Conservation (phyloP, 2,888 invertebrate species). For the Trichogramma dendrolimi region DNA sequence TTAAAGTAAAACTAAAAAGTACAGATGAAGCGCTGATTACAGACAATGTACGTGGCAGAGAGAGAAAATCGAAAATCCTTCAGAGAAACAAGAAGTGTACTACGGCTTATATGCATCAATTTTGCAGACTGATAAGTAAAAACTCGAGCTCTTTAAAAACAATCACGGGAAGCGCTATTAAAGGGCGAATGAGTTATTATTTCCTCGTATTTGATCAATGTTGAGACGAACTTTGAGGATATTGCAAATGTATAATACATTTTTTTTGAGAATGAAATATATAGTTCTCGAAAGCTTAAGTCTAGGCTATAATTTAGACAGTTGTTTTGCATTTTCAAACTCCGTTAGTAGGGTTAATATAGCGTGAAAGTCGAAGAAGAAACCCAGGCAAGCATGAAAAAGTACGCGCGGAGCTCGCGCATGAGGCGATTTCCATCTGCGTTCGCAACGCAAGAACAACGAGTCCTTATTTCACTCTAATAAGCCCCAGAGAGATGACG, state of each 20-base stretch:
- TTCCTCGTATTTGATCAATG: background rate
- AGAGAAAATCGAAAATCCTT: no score
- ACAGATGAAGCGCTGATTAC: constrained; percentile 10
- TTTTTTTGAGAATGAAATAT: background rate
- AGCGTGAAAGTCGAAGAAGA: constrained; percentile 14
- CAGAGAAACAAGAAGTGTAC: no score
- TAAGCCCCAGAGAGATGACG: constrained; percentile 19
- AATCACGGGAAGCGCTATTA: no score
- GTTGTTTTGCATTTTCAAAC: constrained; percentile 18
- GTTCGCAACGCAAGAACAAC: constrained; percentile 6
- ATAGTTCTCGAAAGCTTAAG: constrained; percentile 8
- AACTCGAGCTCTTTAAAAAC: no score
- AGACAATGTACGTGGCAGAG: background rate
- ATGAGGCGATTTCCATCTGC: background rate
- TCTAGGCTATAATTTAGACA: constrained; percentile 6
- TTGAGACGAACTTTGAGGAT: background rate
- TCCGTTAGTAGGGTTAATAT: constrained; percentile 13
- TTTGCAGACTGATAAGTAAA: no score
- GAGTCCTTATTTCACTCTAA: constrained; percentile 21
- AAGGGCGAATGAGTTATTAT: background rate
- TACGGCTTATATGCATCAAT: no score
- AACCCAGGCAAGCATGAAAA: constrained; percentile 20
- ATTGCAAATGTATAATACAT: background rate
- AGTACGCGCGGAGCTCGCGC: constrained; percentile 2
- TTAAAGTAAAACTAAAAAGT: background rate